Conservation (phyloP, 2,888 invertebrate species). For the Caenorhabditis panamensis region DNA sequence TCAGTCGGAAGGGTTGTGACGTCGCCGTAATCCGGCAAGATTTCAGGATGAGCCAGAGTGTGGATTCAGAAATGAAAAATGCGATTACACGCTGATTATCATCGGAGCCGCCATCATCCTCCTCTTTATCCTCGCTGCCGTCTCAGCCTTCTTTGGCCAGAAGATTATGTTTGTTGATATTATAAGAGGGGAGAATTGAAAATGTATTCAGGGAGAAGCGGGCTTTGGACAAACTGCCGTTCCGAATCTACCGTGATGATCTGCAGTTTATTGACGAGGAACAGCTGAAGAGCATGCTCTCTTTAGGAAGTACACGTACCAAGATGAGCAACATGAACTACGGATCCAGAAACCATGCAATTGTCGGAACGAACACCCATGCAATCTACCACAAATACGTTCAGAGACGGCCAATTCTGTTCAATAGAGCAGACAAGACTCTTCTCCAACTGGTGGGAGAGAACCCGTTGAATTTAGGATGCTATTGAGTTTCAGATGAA, state of each 20-base stretch:
- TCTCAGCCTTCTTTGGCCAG: conserved; percentile 67
- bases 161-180: conserved; percentile 51
- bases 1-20: background rate
- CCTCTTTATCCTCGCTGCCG: conserved; percentile 63
- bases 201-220: conserved; percentile 63
- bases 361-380: conserved; percentile 77
- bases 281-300: conserved; percentile 73
- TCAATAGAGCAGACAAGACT: conserved; percentile 66
- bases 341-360: conserved; percentile 76
- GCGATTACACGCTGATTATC: conserved; percentile 74
- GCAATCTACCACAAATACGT: conserved; percentile 70
- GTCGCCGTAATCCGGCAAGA: conserved; percentile 8
- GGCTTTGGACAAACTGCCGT: conserved; percentile 69
- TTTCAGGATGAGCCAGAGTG: conserved; percentile 77
- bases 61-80: conserved; percentile 73
- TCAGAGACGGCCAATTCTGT: conserved; percentile 71
- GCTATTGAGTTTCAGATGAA: conserved; percentile 85
- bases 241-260: conserved; percentile 72
- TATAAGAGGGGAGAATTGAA: background rate
- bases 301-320: conserved; percentile 71
- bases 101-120: conserved; percentile 69
- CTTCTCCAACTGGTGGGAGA: conserved; percentile 63
- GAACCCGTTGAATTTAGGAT: background rate
- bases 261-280: conserved; percentile 72
- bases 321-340: conserved; percentile 73